Conservation (phyloP, 2,113 vertebrate genomes). For the Microcebus tavaratra region DNA sequence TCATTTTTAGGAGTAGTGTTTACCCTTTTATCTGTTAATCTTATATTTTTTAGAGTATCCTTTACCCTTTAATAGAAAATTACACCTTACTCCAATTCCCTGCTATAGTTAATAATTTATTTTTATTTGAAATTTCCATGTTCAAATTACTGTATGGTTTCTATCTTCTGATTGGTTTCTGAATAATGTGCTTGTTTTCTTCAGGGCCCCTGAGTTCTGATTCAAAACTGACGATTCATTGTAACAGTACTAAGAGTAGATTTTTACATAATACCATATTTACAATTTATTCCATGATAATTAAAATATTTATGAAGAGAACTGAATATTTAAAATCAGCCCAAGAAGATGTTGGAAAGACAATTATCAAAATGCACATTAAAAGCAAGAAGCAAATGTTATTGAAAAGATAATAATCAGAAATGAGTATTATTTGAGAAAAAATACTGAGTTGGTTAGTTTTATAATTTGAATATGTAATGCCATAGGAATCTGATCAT, state of each 20-base stretch:
- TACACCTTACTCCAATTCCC: background rate
- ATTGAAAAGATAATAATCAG: background rate
- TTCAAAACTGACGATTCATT: background rate
- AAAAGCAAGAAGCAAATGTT: background rate
- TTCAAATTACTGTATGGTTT: background rate
- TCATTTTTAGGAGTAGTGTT: background rate
- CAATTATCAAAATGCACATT: background rate
- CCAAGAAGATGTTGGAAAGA: background rate
- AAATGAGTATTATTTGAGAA: background rate
- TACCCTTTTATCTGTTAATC: background rate
- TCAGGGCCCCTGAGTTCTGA: background rate
- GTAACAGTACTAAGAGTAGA: background rate
- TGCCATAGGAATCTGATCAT: background rate
- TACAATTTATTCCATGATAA: background rate
- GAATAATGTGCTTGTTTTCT: background rate
- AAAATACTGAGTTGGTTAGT: background rate
- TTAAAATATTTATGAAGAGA: background rate
- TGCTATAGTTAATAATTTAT: background rate
- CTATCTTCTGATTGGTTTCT: background rate
- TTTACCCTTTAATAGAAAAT: background rate
- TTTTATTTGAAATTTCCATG: background rate
- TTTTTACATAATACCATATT: background rate
- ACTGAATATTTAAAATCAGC: background rate
- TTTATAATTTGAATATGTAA: background rate
- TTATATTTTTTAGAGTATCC: background rate